These are phyloP conservation scores for Trachemys scripta DNA, from an alignment of 2,113 vertebrate species.

Conservation along the genomic window DNA sequence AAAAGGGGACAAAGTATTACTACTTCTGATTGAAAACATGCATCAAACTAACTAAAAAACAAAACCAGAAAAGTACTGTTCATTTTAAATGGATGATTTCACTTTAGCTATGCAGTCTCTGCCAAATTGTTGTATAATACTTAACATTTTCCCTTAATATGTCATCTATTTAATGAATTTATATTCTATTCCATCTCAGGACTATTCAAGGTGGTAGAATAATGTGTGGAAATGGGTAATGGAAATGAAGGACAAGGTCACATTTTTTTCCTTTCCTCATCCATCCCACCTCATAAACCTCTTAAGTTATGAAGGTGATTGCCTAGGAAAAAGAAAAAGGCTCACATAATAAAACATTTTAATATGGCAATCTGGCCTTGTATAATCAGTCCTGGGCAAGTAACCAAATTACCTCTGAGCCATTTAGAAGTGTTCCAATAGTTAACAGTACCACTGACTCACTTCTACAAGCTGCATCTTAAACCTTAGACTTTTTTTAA, in stretches of 20 bases:
- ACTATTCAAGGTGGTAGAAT: background rate
- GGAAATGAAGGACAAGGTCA: background rate
- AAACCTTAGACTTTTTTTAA: background rate
- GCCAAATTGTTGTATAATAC: background rate
- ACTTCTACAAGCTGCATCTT: background rate
- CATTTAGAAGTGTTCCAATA: background rate
- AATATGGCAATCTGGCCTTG: fast-evolving
- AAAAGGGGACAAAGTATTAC: constrained; percentile 48
- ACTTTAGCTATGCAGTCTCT: background rate
- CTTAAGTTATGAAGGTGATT: background rate
- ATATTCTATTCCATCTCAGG: background rate
- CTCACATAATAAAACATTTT: fast-evolving
- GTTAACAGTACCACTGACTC: fast-evolving
- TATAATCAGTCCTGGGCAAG: background rate
- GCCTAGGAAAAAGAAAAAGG: background rate
- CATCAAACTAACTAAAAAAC: background rate
- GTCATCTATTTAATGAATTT: background rate
- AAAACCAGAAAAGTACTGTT: background rate
- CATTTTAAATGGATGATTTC: background rate
- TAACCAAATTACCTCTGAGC: background rate
- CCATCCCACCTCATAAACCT: background rate
- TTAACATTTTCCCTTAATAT: background rate
- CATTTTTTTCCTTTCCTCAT: background rate
- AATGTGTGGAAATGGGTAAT: background rate
- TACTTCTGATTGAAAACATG: background rate